Evolutionary conservation across 2,888 invertebrate species (phyloP).

Genomic region (Agonopterix subpropinquella): DNA sequence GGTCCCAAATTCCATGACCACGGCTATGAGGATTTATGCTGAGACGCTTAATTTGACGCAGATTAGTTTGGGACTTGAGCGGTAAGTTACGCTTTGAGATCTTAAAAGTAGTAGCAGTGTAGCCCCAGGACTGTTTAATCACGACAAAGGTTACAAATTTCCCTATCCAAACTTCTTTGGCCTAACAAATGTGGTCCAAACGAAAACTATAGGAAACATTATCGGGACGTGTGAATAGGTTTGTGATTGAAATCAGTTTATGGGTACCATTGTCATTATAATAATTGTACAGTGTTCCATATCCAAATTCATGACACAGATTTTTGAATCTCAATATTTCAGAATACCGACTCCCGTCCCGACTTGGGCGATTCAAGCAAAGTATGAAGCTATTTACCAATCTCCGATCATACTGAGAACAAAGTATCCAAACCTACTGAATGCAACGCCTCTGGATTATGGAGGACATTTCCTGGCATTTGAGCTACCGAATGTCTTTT

Average conservation of each 20-base stretch:
- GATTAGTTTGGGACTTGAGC: conserved; percentile 28
- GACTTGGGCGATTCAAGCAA: conserved; percentile 79
- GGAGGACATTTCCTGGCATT: conserved; percentile 91
- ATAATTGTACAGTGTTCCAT: too few relatives aligned
- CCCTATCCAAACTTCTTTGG: too few relatives aligned
- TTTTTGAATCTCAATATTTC: conserved; percentile 6
- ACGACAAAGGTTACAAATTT: too few relatives aligned
- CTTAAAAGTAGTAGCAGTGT: too few relatives aligned
- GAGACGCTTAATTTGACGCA: conserved; percentile 56
- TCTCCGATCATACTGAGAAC: conserved; percentile 72
- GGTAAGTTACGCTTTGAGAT: conserved; percentile 30
- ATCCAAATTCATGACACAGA: too few relatives aligned
- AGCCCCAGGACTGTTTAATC: too few relatives aligned
- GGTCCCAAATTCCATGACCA: conserved; percentile 80
- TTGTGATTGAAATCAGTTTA: too few relatives aligned
- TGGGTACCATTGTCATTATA: too few relatives aligned
- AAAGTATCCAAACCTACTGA: conserved; percentile 78
- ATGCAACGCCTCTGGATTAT: conserved; percentile 71
- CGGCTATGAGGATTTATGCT: conserved; percentile 81
- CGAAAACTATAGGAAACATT: too few relatives aligned
- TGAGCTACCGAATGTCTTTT: conserved; percentile 80
- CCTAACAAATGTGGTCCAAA: too few relatives aligned
- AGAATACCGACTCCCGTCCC: conserved; percentile 75
- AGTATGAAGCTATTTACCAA: conserved; percentile 76
- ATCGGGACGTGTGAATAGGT: too few relatives aligned